These are phyloP conservation scores for Hippocampus barbouri DNA, from an alignment of 2,113 vertebrate species.

Conservation along the genomic window DNA sequence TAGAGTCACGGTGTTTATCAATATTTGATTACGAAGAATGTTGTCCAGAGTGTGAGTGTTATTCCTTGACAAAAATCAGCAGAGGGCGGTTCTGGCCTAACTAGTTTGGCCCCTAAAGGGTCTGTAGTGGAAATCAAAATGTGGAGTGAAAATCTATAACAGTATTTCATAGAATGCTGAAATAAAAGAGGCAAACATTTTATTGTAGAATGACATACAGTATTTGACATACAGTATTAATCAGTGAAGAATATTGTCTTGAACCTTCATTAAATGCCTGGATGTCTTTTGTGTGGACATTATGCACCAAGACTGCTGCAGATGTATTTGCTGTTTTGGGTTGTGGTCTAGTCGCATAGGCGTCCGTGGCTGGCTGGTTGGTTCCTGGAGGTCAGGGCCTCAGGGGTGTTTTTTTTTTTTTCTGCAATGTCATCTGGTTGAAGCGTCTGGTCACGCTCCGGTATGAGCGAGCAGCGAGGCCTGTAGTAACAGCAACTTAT, in stretches of 20 bases:
- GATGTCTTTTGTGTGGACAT: constrained; percentile 18
- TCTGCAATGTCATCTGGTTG: constrained; percentile 24
- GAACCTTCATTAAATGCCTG: too few species aligned
- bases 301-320: constrained; percentile 24
- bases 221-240: not conserved
- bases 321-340: constrained; percentile 37
- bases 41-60: not conserved
- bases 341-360: constrained; percentile 53
- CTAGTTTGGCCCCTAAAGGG: not conserved
- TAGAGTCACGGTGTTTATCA: constrained; percentile 1
- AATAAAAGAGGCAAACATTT: not conserved
- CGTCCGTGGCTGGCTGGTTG: constrained; percentile 24
- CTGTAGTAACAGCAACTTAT: constrained; percentile 60
- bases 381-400: constrained; percentile 52
- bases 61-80: too few species aligned
- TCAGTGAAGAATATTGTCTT: too few species aligned
- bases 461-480: constrained; percentile 30
- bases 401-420: constrained; percentile 34
- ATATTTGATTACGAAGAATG: not conserved
- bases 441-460: constrained; percentile 30
- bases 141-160: too few species aligned
- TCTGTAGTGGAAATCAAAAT: not conserved
- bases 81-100: not conserved
- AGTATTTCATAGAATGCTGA: too few species aligned
- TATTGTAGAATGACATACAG: not conserved